Percentiles rank a stretch among this genome's conserved stretches.
phyloP scores from a whole-genome alignment of 2,888 invertebrate species.

The Parnassius glacialis region DNA sequence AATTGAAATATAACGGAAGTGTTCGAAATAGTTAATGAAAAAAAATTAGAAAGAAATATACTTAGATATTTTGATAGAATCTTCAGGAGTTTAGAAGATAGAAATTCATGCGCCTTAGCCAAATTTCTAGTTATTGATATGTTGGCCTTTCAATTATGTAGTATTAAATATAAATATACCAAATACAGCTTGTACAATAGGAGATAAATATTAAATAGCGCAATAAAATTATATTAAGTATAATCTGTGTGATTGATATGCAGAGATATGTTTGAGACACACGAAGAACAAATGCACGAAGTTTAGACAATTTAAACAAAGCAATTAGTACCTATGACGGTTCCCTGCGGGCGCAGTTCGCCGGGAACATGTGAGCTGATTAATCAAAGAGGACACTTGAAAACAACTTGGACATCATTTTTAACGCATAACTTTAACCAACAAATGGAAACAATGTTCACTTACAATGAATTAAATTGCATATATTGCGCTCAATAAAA shows the following conservation, averaged over 20 bases:
- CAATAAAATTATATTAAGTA: constrained; percentile 57
- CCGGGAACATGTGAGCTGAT: constrained; percentile 34
- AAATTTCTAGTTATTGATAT: constrained; percentile 68
- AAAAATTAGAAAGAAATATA: constrained; percentile 33
- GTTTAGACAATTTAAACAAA: constrained; percentile 26
- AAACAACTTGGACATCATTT: constrained; percentile 66
- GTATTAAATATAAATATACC: constrained; percentile 53
- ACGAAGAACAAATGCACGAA: constrained; percentile 35
- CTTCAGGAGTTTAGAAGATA: constrained; percentile 32
- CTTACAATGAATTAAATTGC: constrained; percentile 80
- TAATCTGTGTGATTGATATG: constrained; percentile 42
- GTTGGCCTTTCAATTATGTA: constrained; percentile 62
- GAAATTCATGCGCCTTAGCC: constrained; percentile 60
- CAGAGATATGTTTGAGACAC: constrained; percentile 62
- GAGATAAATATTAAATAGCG: constrained; percentile 62
- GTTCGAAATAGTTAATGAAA: constrained; percentile 31
- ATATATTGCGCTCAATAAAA: constrained; percentile 79
- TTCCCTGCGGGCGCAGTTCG: constrained; percentile 16
- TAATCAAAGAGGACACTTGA: constrained; percentile 39
- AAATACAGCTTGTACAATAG: constrained; percentile 59
- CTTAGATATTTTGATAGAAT: constrained; percentile 31
- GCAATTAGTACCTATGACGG: constrained; percentile 27
- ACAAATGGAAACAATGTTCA: constrained; percentile 79
- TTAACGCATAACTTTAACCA: constrained; percentile 80
- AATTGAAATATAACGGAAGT: constrained; percentile 45